A percentile compares a stretch with the other conserved stretches of the same genome.
phyloP scores from a whole-genome alignment of 1,140 invertebrate species.

The Ceratina australensis region DNA sequence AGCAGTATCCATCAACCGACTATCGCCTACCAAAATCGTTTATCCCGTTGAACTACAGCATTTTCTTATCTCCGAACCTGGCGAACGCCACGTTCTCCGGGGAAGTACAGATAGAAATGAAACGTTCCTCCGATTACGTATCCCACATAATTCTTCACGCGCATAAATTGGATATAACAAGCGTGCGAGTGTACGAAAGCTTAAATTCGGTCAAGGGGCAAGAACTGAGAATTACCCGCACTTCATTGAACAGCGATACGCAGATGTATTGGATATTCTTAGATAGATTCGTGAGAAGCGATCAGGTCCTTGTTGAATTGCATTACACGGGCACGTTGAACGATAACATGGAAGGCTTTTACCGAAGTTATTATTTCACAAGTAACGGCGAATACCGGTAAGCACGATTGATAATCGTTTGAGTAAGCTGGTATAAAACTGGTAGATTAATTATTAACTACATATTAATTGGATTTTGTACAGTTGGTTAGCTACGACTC shows the following conservation, averaged over 20 bases:
- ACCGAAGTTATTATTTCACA: slow-evolving; percentile 81
- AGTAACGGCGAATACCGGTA: slow-evolving; percentile 68
- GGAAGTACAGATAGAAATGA: slow-evolving; percentile 63
- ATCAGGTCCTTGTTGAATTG: slow-evolving; percentile 73
- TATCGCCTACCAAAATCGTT: slow-evolving; percentile 67
- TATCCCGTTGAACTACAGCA: slow-evolving; percentile 64
- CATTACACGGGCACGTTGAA: slow-evolving; percentile 78
- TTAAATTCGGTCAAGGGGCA: no score
- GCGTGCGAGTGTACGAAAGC: background rate
- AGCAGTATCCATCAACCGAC: slow-evolving; percentile 32
- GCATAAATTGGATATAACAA: slow-evolving; percentile 55
- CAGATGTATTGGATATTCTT: slow-evolving; percentile 63
- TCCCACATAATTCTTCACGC: slow-evolving; percentile 65
- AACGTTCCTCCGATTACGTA: slow-evolving; percentile 22
- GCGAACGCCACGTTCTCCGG: slow-evolving; percentile 67
- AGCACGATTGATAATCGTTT: slow-evolving; percentile 33
- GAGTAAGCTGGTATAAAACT: background rate
- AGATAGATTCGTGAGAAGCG: background rate
- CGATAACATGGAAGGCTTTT: slow-evolving; percentile 83
- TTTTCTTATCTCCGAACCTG: slow-evolving; percentile 65
- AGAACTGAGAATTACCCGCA: background rate
- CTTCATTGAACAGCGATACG: background rate
- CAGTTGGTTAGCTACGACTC: slow-evolving; percentile 86
- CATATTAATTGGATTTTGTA: background rate
- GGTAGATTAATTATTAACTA: background rate